Percentiles rank a stretch among this genome's conserved stretches.
Conservation (phyloP, 2,113 vertebrate species). For the Vulpes lagopus region DNA sequence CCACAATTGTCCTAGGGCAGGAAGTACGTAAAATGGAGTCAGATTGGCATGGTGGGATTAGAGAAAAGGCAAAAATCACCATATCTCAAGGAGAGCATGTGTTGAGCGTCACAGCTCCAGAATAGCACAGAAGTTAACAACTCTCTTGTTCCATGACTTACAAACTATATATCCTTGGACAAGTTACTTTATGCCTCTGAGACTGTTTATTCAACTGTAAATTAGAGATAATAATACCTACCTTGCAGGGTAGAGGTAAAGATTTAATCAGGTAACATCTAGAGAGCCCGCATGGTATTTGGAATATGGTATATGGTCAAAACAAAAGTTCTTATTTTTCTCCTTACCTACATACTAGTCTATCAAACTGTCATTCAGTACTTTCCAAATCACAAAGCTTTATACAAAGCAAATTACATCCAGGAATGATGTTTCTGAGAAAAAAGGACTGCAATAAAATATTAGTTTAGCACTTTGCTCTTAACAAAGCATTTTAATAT, state of each 20-base stretch:
- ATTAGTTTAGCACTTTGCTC: background rate
- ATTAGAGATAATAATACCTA: background rate
- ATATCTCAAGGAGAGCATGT: background rate
- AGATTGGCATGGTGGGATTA: background rate
- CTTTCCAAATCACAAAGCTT: background rate
- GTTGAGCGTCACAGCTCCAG: background rate
- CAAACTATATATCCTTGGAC: background rate
- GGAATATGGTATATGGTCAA: background rate
- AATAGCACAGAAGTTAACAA: background rate
- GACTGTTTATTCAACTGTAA: background rate
- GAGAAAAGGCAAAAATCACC: background rate
- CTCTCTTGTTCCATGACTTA: background rate
- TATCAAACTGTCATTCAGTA: background rate
- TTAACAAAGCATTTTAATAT: conserved; percentile 10
- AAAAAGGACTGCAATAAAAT: background rate
- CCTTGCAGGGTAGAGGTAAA: background rate
- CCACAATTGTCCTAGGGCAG: background rate
- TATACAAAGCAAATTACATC: background rate
- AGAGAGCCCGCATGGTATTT: background rate
- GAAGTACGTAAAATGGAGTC: background rate
- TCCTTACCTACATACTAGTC: background rate
- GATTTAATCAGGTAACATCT: background rate
- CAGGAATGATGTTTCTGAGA: background rate
- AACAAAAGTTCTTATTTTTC: background rate
- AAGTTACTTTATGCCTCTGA: background rate